Percentiles rank a stretch among this genome's conserved stretches.
phyloP scores from a whole-genome alignment of 2,888 invertebrate genomes.

The Acheta domesticus region DNA sequence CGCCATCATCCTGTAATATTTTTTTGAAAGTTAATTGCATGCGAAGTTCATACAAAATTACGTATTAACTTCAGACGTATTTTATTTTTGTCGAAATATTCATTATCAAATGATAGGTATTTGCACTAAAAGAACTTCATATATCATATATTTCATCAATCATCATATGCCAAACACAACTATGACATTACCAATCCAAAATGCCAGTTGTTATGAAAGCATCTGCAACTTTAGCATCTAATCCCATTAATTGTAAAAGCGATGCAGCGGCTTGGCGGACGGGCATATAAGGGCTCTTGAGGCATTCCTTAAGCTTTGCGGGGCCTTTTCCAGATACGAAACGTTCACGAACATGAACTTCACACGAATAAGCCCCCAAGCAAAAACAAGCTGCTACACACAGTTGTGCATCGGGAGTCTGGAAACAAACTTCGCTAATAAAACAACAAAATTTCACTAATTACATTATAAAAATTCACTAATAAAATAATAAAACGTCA shows the following conservation, averaged over 20 bases:
- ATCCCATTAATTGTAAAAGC: slow-evolving; percentile 1
- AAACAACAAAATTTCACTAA: too few relatives aligned
- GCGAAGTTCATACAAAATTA: neutral
- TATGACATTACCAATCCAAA: slow-evolving; percentile 2
- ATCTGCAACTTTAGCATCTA: neutral
- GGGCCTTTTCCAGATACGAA: neutral
- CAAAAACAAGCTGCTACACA: neutral
- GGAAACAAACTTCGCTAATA: neutral
- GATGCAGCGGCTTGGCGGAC: slow-evolving; percentile 18
- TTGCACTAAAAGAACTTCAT: neutral
- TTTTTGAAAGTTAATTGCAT: neutral
- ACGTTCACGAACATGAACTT: neutral
- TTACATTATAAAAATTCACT: too few relatives aligned
- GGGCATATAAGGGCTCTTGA: neutral
- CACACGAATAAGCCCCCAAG: slow-evolving; percentile 4
- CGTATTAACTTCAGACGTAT: too few relatives aligned
- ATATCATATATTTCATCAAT: too few relatives aligned
- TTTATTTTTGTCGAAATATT: too few relatives aligned
- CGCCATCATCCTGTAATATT: slow-evolving; percentile 21
- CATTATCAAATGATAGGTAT: too few relatives aligned
- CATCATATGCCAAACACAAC: neutral
- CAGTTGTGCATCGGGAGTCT: neutral
- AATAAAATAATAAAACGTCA: too few relatives aligned
- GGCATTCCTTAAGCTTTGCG: neutral
- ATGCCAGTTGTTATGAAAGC: neutral